Conservation (phyloP, 2,888 invertebrate genomes). For the Metopia argyrocephala region DNA sequence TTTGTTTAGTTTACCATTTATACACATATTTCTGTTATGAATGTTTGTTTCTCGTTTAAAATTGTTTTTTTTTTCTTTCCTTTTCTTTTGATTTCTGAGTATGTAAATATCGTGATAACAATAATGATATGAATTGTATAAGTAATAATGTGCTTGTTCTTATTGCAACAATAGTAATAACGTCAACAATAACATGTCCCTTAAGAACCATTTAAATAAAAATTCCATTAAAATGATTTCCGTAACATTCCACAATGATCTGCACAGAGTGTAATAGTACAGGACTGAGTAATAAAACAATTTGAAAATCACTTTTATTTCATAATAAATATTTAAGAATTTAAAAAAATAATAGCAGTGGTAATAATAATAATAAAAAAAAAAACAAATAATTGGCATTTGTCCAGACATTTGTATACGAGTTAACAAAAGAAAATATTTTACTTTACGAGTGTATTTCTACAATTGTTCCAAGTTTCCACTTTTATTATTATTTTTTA, state of each 20-base stretch:
- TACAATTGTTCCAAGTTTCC: conserved; percentile 16
- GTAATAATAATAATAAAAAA: conserved; percentile 24
- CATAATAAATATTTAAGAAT: conserved; percentile 22
- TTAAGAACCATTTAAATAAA: conserved; percentile 62
- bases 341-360: conserved; percentile 16
- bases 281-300: conserved; percentile 51
- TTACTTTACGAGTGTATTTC: not conserved
- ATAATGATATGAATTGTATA: not conserved
- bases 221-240: conserved; percentile 60
- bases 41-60: too few species aligned
- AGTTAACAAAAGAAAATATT: not conserved
- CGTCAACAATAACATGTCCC: conserved; percentile 54
- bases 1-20: not conserved
- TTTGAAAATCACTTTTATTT: conserved; percentile 12
- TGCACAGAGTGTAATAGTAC: not conserved
- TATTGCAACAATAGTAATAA: conserved; percentile 18
- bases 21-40: too few species aligned
- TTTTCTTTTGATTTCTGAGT: not conserved
- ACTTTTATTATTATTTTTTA: conserved; percentile 8
- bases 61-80: not conserved
- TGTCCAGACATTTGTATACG: conserved; percentile 48
- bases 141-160: not conserved
- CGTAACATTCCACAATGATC: conserved; percentile 27
- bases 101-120: conserved; percentile 30
- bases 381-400: conserved; percentile 60